A percentile compares a stretch with the other conserved stretches of the same genome.
These are phyloP conservation scores for Aphelocoma coerulescens DNA, from an alignment of 2,113 vertebrate species.

Conservation along the genomic window DNA sequence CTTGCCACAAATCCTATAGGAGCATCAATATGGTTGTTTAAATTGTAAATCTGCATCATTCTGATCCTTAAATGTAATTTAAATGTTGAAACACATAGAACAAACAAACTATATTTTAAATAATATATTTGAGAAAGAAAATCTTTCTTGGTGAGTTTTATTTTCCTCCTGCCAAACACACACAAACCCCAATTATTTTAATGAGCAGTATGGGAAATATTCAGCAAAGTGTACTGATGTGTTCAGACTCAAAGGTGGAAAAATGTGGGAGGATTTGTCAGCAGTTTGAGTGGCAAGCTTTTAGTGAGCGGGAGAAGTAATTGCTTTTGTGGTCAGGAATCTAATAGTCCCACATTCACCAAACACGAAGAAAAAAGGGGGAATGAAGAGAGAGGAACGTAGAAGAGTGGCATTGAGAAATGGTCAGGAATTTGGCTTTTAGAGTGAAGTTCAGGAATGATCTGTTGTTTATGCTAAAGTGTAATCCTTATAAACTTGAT, in stretches of 20 bases:
- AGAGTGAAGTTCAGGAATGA: slow-evolving; percentile 24
- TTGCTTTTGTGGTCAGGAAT: slow-evolving; percentile 52
- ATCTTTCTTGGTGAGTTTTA: neutral
- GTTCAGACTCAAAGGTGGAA: slow-evolving; percentile 29
- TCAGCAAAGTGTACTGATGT: neutral
- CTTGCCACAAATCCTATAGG: neutral
- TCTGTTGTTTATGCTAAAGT: slow-evolving; percentile 45
- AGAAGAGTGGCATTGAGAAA: slow-evolving; percentile 8
- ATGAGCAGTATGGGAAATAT: slow-evolving; percentile 30
- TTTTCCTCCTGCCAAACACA: neutral
- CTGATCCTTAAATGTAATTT: neutral
- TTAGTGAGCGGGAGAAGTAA: slow-evolving; percentile 7
- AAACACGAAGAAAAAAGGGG: neutral
- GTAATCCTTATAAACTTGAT: slow-evolving; percentile 59
- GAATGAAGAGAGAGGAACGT: neutral
- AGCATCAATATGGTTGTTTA: neutral
- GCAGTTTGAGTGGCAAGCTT: slow-evolving; percentile 11
- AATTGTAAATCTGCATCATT: slow-evolving; percentile 2
- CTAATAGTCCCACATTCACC: slow-evolving; percentile 9
- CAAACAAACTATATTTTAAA: neutral
- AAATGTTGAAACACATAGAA: neutral
- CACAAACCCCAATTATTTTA: neutral
- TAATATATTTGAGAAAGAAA: slow-evolving; percentile 7
- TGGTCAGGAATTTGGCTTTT: slow-evolving; percentile 34
- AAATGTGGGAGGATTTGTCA: slow-evolving; percentile 34